These are phyloP conservation scores for Parascotia fuliginaria DNA, from an alignment of 2,888 invertebrate genomes.

Conservation along the genomic window DNA sequence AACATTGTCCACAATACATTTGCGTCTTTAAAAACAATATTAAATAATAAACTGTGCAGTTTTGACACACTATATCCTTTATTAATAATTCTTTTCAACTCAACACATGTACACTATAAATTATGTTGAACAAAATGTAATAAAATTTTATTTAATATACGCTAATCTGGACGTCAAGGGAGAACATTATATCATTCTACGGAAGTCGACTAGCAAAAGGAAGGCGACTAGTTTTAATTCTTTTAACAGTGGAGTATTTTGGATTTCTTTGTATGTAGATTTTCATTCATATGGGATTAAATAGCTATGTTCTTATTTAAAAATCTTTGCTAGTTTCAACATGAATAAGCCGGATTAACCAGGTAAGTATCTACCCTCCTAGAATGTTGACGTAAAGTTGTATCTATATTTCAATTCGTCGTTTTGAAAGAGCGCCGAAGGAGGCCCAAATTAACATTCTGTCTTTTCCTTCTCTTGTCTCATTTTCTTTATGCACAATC, in stretches of 20 bases:
- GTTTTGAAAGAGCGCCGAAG: too few species aligned
- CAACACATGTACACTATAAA: neutral
- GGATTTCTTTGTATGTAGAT: too few species aligned
- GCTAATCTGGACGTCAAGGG: neutral
- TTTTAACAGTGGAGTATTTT: neutral
- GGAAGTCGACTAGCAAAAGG: neutral
- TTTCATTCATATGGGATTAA: too few species aligned
- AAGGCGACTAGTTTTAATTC: neutral
- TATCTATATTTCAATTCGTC: too few species aligned
- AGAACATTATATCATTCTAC: neutral
- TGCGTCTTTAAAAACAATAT: neutral
- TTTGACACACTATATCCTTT: slow-evolving; percentile 1
- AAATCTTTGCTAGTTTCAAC: too few species aligned
- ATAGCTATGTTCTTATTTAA: too few species aligned
- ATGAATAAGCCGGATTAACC: too few species aligned
- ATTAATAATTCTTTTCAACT: neutral
- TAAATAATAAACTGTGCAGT: neutral
- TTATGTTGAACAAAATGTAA: neutral
- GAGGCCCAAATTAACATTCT: too few species aligned
- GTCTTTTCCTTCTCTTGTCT: too few species aligned
- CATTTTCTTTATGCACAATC: too few species aligned
- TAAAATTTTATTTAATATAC: neutral
- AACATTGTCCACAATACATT: neutral
- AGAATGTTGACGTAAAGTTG: too few species aligned
- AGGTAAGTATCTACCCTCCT: too few species aligned